Conservation (phyloP, 2,797 vertebrate genomes). For the Pelodytes ibericus region DNA sequence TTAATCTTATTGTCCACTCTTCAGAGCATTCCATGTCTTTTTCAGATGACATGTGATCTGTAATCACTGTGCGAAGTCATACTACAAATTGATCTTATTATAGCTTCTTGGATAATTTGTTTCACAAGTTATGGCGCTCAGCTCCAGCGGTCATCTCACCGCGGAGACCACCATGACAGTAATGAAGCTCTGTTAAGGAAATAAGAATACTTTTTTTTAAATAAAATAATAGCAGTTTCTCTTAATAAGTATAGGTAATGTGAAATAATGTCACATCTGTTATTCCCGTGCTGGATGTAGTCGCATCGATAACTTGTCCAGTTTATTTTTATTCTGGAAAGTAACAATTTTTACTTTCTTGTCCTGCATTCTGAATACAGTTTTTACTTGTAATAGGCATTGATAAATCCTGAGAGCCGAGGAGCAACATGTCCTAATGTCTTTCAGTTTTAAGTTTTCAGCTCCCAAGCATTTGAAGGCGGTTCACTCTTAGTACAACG, state of each 20-base stretch:
- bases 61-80: constrained; percentile 33
- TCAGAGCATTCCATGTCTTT: constrained; percentile 8
- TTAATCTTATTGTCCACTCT: constrained; percentile 17
- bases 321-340: neutral
- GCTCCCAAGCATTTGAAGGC: too few species aligned
- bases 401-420: too few species aligned
- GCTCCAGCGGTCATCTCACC: constrained; percentile 25
- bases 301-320: neutral
- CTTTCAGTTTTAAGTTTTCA: too few species aligned
- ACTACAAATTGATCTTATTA: constrained; percentile 41
- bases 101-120: constrained; percentile 36
- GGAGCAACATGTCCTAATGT: too few species aligned
- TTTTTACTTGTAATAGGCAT: too few species aligned
- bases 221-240: neutral
- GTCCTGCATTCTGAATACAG: too few species aligned
- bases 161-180: constrained; percentile 35
- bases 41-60: constrained; percentile 20
- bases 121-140: constrained; percentile 20
- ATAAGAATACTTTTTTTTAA: constrained; percentile 1
- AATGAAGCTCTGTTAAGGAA: constrained; percentile 12
- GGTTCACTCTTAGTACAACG: too few species aligned
- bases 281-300: neutral
- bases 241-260: constrained; percentile 17
- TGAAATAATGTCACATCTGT: constrained; percentile 22
- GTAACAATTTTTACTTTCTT: too few species aligned